A percentile compares a stretch with the other conserved stretches of the same genome.
phyloP scores from a whole-genome alignment of 2,888 invertebrate genomes.

The Limnephilus auricula region DNA sequence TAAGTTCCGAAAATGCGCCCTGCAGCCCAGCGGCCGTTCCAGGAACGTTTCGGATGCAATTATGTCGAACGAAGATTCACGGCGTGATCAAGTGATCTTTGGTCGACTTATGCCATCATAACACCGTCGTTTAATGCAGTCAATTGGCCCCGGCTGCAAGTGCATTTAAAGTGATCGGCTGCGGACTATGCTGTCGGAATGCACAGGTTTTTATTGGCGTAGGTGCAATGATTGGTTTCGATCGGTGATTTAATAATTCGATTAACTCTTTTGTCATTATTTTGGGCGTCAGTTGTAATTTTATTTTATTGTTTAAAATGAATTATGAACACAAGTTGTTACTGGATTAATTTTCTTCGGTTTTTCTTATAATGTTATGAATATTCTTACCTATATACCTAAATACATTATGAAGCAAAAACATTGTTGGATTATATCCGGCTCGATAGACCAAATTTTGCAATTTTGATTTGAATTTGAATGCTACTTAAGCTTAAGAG shows the following conservation, averaged over 20 bases:
- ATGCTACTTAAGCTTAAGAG: too few species aligned
- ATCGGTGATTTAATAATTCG: background rate
- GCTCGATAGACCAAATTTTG: background rate
- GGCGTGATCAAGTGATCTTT: constrained; percentile 16
- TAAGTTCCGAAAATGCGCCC: background rate
- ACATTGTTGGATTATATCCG: background rate
- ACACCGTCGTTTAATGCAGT: constrained; percentile 39
- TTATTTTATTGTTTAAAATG: background rate
- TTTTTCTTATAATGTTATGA: too few species aligned
- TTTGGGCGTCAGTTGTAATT: background rate
- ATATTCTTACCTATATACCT: too few species aligned
- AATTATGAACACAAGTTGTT: background rate
- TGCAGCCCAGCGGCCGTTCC: background rate
- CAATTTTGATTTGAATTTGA: too few species aligned
- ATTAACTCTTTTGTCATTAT: background rate
- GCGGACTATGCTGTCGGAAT: background rate
- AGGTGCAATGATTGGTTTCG: background rate
- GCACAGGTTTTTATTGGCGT: background rate
- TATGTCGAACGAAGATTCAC: constrained; percentile 10
- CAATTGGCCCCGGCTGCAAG: constrained; percentile 51
- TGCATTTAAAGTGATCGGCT: constrained; percentile 44
- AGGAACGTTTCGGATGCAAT: constrained; percentile 16
- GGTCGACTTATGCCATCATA: constrained; percentile 46
- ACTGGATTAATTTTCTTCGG: background rate
- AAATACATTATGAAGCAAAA: background rate